These are phyloP conservation scores for Macrobrachium rosenbergii DNA, from an alignment of 1,140 invertebrate species.

Conservation along the genomic window DNA sequence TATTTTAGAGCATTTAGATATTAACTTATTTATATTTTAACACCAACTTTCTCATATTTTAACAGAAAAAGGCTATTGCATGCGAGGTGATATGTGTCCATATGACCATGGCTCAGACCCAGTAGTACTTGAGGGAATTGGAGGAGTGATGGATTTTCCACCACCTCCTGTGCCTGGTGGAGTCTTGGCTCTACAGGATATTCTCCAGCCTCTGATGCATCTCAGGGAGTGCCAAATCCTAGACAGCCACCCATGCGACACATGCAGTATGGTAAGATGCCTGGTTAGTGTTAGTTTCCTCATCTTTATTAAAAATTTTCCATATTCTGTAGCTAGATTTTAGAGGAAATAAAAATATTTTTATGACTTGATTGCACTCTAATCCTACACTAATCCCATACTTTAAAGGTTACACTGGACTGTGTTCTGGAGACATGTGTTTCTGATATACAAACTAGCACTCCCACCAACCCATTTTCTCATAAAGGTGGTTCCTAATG, in stretches of 20 bases:
- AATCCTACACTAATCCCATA: too few species aligned
- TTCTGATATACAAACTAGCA: too few species aligned
- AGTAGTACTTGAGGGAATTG: conserved; percentile 90
- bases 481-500: too few species aligned
- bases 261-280: conserved; percentile 45
- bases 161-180: conserved; percentile 57
- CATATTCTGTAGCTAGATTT: too few species aligned
- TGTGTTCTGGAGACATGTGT: too few species aligned
- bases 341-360: too few species aligned
- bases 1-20: background rate
- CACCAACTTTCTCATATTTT: background rate
- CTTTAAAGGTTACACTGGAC: too few species aligned
- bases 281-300: conserved; percentile 7
- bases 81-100: conserved; percentile 93
- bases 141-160: conserved; percentile 74
- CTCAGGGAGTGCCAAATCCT: conserved; percentile 68
- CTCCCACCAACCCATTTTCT: too few species aligned
- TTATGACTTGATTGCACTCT: too few species aligned
- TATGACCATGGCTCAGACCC: conserved; percentile 96
- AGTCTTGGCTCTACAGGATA: conserved; percentile 43
- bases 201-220: conserved; percentile 67
- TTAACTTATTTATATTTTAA: background rate
- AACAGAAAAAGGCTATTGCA: conserved; percentile 93
- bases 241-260: conserved; percentile 69
- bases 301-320: background rate